Conservation (phyloP, 2,797 vertebrate genomes). For the Sus cebifrons region DNA sequence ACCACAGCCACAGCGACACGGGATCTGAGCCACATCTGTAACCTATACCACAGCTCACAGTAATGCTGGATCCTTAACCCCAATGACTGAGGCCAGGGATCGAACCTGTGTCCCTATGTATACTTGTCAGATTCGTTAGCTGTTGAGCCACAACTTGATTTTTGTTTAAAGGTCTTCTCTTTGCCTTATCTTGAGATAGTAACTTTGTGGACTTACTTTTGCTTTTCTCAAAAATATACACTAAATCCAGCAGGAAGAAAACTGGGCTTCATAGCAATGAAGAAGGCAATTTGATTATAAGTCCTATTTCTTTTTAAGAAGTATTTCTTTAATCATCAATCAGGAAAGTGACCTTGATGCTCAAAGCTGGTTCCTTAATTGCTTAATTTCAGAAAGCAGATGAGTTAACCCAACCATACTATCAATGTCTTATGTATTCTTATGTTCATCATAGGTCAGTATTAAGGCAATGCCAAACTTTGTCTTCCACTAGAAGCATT, state of each 20-base stretch:
- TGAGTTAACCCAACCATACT: not conserved
- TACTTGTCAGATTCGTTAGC: too few relatives aligned
- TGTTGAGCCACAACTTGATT: too few relatives aligned
- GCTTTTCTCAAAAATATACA: too few relatives aligned
- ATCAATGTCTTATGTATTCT: not conserved
- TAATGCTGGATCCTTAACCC: too few relatives aligned
- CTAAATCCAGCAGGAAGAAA: too few relatives aligned
- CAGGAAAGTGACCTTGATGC: not conserved
- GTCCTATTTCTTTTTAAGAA: not conserved
- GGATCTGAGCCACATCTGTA: too few relatives aligned
- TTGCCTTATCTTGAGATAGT: not conserved
- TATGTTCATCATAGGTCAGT: not conserved
- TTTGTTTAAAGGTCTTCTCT: too few relatives aligned
- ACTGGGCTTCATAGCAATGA: too few relatives aligned
- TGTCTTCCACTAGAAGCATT: not conserved
- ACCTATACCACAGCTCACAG: too few relatives aligned
- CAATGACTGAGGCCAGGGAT: too few relatives aligned
- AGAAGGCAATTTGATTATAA: not conserved
- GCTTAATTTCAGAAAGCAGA: conserved; percentile 23
- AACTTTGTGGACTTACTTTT: not conserved
- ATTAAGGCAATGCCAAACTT: not conserved
- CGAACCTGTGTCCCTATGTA: too few relatives aligned
- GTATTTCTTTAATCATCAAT: conserved; percentile 19
- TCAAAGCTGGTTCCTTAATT: conserved; percentile 16
- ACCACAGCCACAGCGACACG: too few relatives aligned